Evolutionary conservation across 2,888 invertebrate species (phyloP).

Genomic region (Folsomia candida): DNA sequence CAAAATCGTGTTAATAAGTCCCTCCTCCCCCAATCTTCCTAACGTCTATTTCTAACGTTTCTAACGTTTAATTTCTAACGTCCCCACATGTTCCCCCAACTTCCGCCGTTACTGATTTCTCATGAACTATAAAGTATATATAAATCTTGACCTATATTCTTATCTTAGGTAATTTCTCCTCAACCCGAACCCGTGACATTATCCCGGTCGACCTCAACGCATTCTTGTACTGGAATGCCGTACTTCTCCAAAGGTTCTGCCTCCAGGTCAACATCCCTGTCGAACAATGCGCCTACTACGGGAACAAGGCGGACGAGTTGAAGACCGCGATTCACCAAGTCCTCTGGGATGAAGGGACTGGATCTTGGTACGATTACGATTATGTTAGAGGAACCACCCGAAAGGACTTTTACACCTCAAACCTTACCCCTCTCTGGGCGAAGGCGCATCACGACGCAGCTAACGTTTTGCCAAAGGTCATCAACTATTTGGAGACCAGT

Average conservation of each 20-base stretch:
- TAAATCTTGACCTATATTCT: slow-evolving; percentile 85
- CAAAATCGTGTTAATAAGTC: no score
- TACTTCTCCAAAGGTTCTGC: slow-evolving; percentile 58
- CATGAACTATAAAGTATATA: no score
- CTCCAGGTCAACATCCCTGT: slow-evolving; percentile 8
- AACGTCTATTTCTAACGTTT: no score
- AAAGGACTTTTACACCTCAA: slow-evolving; percentile 69
- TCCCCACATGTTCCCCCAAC: no score
- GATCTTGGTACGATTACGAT: slow-evolving; percentile 80
- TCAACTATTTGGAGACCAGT: slow-evolving; percentile 68
- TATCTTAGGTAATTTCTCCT: slow-evolving; percentile 65
- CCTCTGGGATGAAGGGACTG: slow-evolving; percentile 71
- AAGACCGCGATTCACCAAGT: slow-evolving; percentile 65
- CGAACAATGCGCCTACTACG: no score
- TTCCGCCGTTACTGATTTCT: no score
- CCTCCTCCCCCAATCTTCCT: no score
- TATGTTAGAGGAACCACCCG: slow-evolving; percentile 62
- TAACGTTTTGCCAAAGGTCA: no score
- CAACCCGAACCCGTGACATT: slow-evolving; percentile 65
- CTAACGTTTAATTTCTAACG: no score
- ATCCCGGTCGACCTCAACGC: slow-evolving; percentile 81
- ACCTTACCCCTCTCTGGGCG: slow-evolving; percentile 73
- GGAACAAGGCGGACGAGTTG: slow-evolving; percentile 60
- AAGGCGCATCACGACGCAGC: slow-evolving; percentile 45
- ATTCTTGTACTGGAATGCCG: slow-evolving; percentile 68